Percentiles rank a stretch among this genome's conserved stretches.
Evolutionary conservation across 2,888 invertebrate genomes (phyloP).

Genomic region (Caenorhabditis zanzibari): DNA sequence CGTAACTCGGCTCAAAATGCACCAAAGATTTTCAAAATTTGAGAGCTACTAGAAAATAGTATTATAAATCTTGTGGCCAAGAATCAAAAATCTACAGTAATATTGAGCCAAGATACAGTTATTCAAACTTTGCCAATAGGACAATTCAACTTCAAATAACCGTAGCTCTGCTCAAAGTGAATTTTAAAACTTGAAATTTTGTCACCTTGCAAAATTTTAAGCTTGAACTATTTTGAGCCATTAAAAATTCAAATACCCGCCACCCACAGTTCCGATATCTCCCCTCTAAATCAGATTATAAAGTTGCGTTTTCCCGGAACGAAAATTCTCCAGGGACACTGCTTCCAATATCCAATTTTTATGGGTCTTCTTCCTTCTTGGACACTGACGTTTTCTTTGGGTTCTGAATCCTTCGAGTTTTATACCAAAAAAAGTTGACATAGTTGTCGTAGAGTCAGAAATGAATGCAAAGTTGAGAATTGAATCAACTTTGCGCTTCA

Average conservation of each 20-base stretch:
- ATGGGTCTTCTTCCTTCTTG: not conserved
- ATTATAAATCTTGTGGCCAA: too few species aligned
- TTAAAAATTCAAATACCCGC: not conserved
- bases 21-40: too few species aligned
- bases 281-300: conserved; percentile 34
- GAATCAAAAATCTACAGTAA: too few species aligned
- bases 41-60: too few species aligned
- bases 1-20: too few species aligned
- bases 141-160: too few species aligned
- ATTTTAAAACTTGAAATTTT: too few species aligned
- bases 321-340: not conserved
- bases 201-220: too few species aligned
- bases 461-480: conserved; percentile 14
- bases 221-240: too few species aligned
- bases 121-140: too few species aligned
- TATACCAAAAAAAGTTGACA: conserved; percentile 2
- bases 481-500: conserved; percentile 62
- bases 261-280: conserved; percentile 2
- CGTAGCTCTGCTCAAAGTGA: too few species aligned
- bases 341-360: not conserved
- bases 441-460: not conserved
- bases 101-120: too few species aligned
- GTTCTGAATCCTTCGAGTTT: conserved; percentile 7
- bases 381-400: conserved; percentile 9
- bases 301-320: conserved; percentile 6